Percentiles rank a stretch among this genome's conserved stretches.
Conservation (phyloP, 2,113 vertebrate genomes). For the Nematolebias whitei region DNA sequence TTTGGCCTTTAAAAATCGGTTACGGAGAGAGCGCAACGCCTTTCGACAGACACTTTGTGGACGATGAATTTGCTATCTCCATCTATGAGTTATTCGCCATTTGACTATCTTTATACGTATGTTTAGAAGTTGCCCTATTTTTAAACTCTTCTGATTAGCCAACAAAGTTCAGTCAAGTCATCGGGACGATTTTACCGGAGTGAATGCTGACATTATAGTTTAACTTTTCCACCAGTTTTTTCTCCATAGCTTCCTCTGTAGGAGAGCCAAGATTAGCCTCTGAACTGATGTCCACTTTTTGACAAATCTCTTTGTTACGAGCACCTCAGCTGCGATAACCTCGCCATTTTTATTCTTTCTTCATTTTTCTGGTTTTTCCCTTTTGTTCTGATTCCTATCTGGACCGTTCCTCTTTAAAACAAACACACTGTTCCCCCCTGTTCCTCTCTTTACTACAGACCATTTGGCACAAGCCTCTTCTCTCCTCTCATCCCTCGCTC, state of each 20-base stretch:
- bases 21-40: too few relatives aligned
- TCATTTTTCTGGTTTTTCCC: constrained; percentile 47
- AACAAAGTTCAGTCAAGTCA: too few relatives aligned
- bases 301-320: constrained; percentile 58
- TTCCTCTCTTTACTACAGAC: constrained; percentile 54
- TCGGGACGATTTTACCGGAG: too few relatives aligned
- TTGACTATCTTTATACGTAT: too few relatives aligned
- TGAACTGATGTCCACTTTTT: constrained; percentile 24
- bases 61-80: too few relatives aligned
- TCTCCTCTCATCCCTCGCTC: constrained; percentile 72
- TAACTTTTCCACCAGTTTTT: constrained; percentile 40
- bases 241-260: constrained; percentile 41
- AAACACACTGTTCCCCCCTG: constrained; percentile 21
- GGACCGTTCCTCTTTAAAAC: constrained; percentile 10
- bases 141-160: too few relatives aligned
- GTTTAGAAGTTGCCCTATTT: too few relatives aligned
- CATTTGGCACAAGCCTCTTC: constrained; percentile 69
- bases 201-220: constrained; percentile 29
- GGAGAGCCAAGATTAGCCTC: constrained; percentile 44
- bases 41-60: too few relatives aligned
- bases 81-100: too few relatives aligned
- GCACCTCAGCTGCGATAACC: constrained; percentile 46
- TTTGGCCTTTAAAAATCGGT: too few relatives aligned
- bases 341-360: constrained; percentile 55
- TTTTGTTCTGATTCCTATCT: constrained; percentile 68